Evolutionary conservation across 2,797 vertebrate species (phyloP).

Genomic region (Chaenodraco wilsoni): DNA sequence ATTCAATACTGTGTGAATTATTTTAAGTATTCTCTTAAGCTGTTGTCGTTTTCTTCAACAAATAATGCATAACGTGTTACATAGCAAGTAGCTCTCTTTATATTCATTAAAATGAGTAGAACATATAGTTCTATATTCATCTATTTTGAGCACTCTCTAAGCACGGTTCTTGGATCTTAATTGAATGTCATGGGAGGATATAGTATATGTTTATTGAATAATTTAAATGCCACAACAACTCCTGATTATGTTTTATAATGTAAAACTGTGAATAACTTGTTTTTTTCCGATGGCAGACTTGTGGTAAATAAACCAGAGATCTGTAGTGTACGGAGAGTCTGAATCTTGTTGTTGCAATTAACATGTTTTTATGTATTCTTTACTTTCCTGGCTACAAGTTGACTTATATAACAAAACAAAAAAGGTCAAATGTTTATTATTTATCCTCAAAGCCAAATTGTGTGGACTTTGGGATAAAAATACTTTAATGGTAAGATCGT

Average conservation of each 20-base stretch:
- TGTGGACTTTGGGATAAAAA: slow-evolving; percentile 2
- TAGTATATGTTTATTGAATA: not conserved
- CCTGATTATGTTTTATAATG: slow-evolving; percentile 1
- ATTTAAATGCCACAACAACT: too few species aligned
- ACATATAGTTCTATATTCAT: not conserved
- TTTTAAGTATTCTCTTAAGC: too few species aligned
- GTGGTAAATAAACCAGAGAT: slow-evolving; percentile 10
- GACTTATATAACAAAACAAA: not conserved
- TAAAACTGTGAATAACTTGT: not conserved
- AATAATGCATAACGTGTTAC: not conserved
- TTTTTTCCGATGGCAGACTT: not conserved
- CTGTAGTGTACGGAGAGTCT: not conserved
- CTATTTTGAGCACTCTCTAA: not conserved
- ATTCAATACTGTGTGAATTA: too few species aligned
- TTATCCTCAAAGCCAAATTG: not conserved
- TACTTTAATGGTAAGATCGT: slow-evolving; percentile 9
- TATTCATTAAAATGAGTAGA: not conserved
- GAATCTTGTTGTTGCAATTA: not conserved
- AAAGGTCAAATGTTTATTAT: not conserved
- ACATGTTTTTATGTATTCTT: not conserved
- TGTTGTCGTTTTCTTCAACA: not conserved
- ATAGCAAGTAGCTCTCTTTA: not conserved
- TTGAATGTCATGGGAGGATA: not conserved
- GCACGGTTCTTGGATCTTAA: too few species aligned
- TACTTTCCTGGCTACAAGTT: not conserved